Conservation (phyloP, 2,888 invertebrate genomes). For the Cheilosia impressa region DNA sequence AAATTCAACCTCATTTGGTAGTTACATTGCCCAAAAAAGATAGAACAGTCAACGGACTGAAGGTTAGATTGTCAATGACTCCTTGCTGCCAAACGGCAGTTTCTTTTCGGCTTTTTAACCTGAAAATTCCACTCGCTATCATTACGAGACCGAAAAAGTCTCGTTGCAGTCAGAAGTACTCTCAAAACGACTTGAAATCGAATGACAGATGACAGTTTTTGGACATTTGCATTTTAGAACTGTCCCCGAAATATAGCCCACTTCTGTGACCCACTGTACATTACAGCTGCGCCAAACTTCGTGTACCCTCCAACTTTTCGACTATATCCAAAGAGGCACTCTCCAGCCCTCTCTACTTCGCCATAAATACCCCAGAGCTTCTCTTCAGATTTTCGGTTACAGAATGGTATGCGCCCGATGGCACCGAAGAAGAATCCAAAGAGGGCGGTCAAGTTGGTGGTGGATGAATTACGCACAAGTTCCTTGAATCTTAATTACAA, state of each 20-base stretch:
- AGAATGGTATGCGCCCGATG: slow-evolving; percentile 48
- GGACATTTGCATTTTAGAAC: background rate
- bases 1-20: no score
- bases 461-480: slow-evolving; percentile 75
- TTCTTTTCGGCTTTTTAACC: no score
- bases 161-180: no score
- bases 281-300: background rate
- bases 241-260: no score
- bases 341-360: background rate
- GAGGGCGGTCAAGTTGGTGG: slow-evolving; percentile 71
- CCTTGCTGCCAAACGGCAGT: no score
- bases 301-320: background rate
- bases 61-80: no score
- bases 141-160: no score
- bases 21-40: no score
- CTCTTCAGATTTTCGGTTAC: slow-evolving; percentile 2
- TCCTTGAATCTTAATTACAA: slow-evolving; percentile 75
- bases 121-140: no score
- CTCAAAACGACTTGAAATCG: no score
- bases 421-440: slow-evolving; percentile 48
- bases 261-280: background rate
- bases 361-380: background rate
- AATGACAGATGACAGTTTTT: no score
- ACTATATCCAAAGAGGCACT: background rate
- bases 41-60: no score